Base-by-base conservation (phyloP, 2,113 vertebrate genomes). In the Lepus americanus region DNA sequence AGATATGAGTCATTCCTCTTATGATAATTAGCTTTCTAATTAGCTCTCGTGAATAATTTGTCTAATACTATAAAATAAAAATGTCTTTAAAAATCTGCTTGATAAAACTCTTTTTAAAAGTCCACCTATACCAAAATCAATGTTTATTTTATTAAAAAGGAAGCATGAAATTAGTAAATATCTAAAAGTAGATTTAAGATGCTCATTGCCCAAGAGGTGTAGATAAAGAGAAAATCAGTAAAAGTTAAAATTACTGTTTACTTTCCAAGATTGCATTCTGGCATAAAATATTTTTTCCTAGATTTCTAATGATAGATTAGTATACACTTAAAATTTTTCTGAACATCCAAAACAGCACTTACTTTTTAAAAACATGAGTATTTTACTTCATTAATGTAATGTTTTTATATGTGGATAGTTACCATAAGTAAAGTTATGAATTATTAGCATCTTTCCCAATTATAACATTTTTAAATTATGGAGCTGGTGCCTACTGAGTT, bases 21-120 rank as follows among this genome's bases (percentile, higher is more conserved):
- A 73, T 85, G 51, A 6, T 81, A 84, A 96, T 94, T 93, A 90
- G 64, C 25, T 89, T 91, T 83, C 79, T 91, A 93, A 94, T 96
- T 89, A 85, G 25, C 36, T 81, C 93, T 89, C 53, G 78, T 59
- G 55, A 76, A 20, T 78, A 78, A 63, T 36, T 88, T 92, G 33
- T 94, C 59, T 93, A 73, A 89, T 59, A 12, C 33, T 92, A 78
- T 72, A 84, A 79, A 95, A 72, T 27, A 87, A 17, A 87, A 31
- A 14, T 70, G 94, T 61, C 23, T 44, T 95, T 44, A 61, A 82
- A 92, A 86, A 51, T 59, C 11, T 82, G 7, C 66, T 66, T 67
- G 20, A 77, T 89, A 3, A 67, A 93, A 93, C 76, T 44, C 27
- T 76, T 20, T 31, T 44, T 19, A 29, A 19, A 23, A 80, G 1